A percentile compares a stretch with the other conserved stretches of the same genome.
These are phyloP conservation scores for Pseudopipra pipra DNA, from an alignment of 2,113 vertebrate species.

Conservation along the genomic window DNA sequence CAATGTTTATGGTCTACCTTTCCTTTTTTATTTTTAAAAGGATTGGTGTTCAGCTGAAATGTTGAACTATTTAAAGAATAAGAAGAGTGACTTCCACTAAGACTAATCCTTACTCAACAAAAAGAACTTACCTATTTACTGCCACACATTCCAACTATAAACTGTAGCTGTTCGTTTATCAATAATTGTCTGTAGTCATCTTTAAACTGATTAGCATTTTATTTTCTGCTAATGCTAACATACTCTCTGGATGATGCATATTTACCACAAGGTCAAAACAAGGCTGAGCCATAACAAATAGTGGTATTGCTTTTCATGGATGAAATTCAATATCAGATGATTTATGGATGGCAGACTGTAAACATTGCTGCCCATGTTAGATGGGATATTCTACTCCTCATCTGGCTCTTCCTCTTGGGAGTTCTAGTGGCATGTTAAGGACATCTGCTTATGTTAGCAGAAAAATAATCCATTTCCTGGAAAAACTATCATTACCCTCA, in stretches of 20 bases:
- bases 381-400: not conserved
- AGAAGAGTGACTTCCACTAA: not conserved
- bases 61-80: not conserved
- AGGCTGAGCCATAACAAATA: not conserved
- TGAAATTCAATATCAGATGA: not conserved
- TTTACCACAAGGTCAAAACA: not conserved
- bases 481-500: not conserved
- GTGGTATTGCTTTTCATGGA: not conserved
- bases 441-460: not conserved
- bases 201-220: not conserved
- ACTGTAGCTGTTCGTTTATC: not conserved
- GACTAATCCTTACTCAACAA: not conserved
- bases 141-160: not conserved
- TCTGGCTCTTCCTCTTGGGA: not conserved
- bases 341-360: not conserved
- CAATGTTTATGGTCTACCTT: not conserved
- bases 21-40: not conserved
- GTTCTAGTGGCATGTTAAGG: not conserved
- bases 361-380: not conserved
- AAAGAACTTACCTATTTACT: not conserved
- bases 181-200: not conserved
- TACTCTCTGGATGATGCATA: not conserved
- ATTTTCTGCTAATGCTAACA: not conserved
- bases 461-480: not conserved
- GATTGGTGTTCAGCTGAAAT: not conserved